Evolutionary conservation across 2,888 invertebrate genomes (phyloP).

Genomic region (Venusia cambrica): DNA sequence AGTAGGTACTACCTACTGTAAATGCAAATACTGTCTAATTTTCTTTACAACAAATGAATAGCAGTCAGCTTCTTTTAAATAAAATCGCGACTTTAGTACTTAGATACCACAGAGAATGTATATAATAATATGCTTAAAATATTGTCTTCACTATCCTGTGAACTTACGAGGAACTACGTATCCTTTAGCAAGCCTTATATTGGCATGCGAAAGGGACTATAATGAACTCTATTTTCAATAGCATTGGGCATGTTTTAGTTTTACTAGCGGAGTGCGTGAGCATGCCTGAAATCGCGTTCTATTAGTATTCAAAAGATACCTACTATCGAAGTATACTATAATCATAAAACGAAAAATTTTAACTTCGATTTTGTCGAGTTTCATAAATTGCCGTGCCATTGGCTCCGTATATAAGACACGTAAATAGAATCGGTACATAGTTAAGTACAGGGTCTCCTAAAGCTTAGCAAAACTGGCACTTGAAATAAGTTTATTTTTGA

Average conservation of each 20-base stretch:
- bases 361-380: slow-evolving; percentile 67
- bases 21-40: too few relatives aligned
- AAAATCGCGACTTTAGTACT: slow-evolving; percentile 25
- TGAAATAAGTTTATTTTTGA: too few relatives aligned
- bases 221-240: slow-evolving; percentile 13
- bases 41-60: slow-evolving; percentile 7
- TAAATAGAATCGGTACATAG: slow-evolving; percentile 15
- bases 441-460: too few relatives aligned
- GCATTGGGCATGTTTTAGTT: slow-evolving; percentile 10
- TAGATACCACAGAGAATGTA: slow-evolving; percentile 26
- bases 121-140: slow-evolving; percentile 52
- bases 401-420: slow-evolving; percentile 41
- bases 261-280: slow-evolving; percentile 50
- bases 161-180: slow-evolving; percentile 45
- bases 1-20: too few relatives aligned
- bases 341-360: slow-evolving; percentile 72
- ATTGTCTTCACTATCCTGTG: slow-evolving; percentile 52
- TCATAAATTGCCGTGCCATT: slow-evolving; percentile 50
- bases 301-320: slow-evolving; percentile 73
- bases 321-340: slow-evolving; percentile 66
- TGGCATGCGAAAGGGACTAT: slow-evolving; percentile 23
- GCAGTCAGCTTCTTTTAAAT: slow-evolving; percentile 14
- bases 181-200: slow-evolving; percentile 37
- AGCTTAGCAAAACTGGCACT: too few relatives aligned
- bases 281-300: slow-evolving; percentile 50